Evolutionary conservation across 1,140 invertebrate genomes (phyloP), one percentile per base, ranked within the genome.

Genomic region (Capitella teleta): DNA sequence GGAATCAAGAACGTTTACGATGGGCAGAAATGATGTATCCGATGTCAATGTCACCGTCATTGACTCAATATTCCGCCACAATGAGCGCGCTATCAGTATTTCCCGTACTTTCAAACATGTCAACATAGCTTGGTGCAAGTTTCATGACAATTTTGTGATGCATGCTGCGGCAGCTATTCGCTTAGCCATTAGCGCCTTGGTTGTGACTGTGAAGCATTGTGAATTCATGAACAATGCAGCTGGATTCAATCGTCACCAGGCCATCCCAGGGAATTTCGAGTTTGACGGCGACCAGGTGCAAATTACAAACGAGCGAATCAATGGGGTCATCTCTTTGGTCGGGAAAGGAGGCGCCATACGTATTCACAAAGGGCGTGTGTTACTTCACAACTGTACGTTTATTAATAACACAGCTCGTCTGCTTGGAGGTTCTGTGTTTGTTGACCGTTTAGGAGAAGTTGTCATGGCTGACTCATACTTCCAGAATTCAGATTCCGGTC

Each of bases 311-410:
- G 23, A 45, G 5, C 26, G 18, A 19, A 10, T 23, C 23, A 45
- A 45, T 8, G 43, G 43, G 19, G 19, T 45, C 43, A 45, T 45
- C 23, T 45, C 43, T 19, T 25, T 45, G 43, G 43, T 45, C 25
- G 43, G 43, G 5, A 45, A 45, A 25, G 43, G 43, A 6, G 43
- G 43, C 23, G 43, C 43, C 5, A 25, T 45, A 30, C 43, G 43
- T 25, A 28, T 45, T n/a, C 43, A 45, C 19, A 23, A 18, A 25
- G 43, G 43, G 5, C 6, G 8, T 6, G 43, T 28, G 18, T 6
- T 6, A 10, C 5, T 45, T 8, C 6, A 8, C 6, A 41, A 41
- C 18, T 41, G 38, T 21, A 41, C 43, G 43, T 45, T 45, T 25
- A 10, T 8, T 10, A 28, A 23, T 10, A 45, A 45, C 43, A 45